Evolutionary conservation across 2,797 vertebrate species (phyloP).

Genomic region (Falco concolor): DNA sequence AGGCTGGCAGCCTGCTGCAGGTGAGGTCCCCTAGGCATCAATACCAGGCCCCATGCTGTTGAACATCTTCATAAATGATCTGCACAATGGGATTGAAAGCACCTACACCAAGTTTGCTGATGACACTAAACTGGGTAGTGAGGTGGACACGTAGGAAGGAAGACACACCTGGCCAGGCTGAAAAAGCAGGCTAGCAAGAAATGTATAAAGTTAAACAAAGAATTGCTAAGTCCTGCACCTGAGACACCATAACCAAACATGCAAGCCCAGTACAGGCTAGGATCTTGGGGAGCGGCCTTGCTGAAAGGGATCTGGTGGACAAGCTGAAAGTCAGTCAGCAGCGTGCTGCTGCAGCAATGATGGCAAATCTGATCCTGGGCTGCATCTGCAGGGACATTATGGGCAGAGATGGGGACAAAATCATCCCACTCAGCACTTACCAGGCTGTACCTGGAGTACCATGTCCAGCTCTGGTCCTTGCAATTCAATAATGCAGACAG

Average conservation of each 20-base stretch:
- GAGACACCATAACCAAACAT: too few relatives aligned
- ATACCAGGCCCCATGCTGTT: not conserved
- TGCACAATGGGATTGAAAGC: not conserved
- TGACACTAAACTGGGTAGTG: too few relatives aligned
- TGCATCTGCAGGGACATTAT: not conserved
- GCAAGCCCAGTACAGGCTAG: too few relatives aligned
- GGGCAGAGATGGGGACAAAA: not conserved
- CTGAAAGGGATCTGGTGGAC: not conserved
- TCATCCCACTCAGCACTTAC: not conserved
- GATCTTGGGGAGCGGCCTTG: not conserved
- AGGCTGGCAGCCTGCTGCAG: not conserved
- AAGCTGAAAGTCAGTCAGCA: not conserved
- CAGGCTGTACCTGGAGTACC: not conserved
- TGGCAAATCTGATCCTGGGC: not conserved
- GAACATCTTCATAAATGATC: not conserved
- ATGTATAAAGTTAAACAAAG: too few relatives aligned
- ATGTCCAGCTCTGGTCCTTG: not conserved
- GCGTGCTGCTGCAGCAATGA: rapidly evolving
- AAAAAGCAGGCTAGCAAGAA: too few relatives aligned
- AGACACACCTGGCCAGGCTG: too few relatives aligned
- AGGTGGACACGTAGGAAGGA: too few relatives aligned
- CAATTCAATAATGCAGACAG: not conserved
- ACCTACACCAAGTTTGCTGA: not conserved
- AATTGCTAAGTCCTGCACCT: too few relatives aligned
- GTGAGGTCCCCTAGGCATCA: not conserved